Evolutionary conservation across 2,888 invertebrate species (phyloP), one percentile per base, ranked within the genome.

Genomic region (Gerosis bhagava): DNA sequence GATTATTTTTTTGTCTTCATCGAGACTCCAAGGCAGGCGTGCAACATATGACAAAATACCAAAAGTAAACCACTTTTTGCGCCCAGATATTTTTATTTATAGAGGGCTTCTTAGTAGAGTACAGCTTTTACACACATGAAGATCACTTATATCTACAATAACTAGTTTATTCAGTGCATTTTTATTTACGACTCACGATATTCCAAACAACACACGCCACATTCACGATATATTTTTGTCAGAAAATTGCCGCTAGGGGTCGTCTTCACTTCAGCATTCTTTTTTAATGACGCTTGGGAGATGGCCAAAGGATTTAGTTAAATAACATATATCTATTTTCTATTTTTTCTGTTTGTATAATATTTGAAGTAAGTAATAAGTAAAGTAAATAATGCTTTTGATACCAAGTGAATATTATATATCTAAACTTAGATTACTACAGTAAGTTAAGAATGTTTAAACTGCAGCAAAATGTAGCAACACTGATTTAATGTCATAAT

Each of bases 181-280:
- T 83, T 87, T 87, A 87, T 87, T 87, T 89, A 88, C 87, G 84
- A 84, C 74, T 86, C 78, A 68, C 72, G 73, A 73, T 73, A 76
- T 73, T 72, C 79, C 83, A 89, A 89, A 89, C 89, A 89, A 89
- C 89, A 89, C 89, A 89, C 89, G 89, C 89, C 89, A 89, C 89
- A 89, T 88, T 89, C 88, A 83, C 84, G 80, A 83, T 79, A 74
- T 81, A 80, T 75, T 78, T 80, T 73, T 63, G 63, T 70, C 59
- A 70, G 57, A 69, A 78, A 73, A 74, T 75, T 76, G 54, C 63
- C 86, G 70, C 75, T 60, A 87, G 87, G 67, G 77, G 84, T 77
- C 86, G 74, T 56, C 57, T 43, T 45, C 42, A 39, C 6, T 21
- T 19, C 16, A 17, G 35, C 44, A 42, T 41, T 57, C 50, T n/a